phyloP scores from a whole-genome alignment of 2,113 vertebrate species.

The Otolemur garnettii region DNA sequence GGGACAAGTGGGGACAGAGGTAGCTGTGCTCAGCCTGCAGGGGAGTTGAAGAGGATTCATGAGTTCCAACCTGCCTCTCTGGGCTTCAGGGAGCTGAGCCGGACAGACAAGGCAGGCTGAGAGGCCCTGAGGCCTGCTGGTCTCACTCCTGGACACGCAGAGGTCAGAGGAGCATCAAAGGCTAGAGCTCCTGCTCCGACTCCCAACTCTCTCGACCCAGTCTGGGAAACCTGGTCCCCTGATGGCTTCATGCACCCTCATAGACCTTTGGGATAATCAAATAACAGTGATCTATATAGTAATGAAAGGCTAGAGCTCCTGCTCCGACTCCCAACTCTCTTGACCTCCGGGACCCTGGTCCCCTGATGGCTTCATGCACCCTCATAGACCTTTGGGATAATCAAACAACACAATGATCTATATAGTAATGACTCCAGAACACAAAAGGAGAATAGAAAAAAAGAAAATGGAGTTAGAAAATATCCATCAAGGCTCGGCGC shows the following conservation, averaged over 20 bases:
- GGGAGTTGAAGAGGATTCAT: not conserved
- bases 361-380: rapidly evolving
- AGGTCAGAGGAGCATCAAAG: too few species aligned
- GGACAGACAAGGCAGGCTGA: not conserved
- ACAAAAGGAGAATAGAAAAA: not conserved
- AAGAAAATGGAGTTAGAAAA: not conserved
- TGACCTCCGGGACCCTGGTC: not conserved
- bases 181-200: not conserved
- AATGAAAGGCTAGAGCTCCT: not conserved
- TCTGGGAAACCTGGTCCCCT: not conserved
- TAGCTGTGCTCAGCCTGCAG: not conserved
- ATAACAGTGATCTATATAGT: too few species aligned
- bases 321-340: too few species aligned
- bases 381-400: not conserved
- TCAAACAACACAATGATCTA: not conserved
- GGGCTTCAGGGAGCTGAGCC: not conserved
- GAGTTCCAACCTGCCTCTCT: not conserved
- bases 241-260: not conserved
- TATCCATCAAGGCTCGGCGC: too few species aligned
- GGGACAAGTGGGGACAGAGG: not conserved
- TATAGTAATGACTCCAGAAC: not conserved
- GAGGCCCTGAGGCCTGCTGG: not conserved
- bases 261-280: not conserved
- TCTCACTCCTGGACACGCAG: not conserved
- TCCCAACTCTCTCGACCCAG: too few species aligned